Evolutionary conservation across 2,113 vertebrate genomes (phyloP).

Genomic region (Crotalus viridis): DNA sequence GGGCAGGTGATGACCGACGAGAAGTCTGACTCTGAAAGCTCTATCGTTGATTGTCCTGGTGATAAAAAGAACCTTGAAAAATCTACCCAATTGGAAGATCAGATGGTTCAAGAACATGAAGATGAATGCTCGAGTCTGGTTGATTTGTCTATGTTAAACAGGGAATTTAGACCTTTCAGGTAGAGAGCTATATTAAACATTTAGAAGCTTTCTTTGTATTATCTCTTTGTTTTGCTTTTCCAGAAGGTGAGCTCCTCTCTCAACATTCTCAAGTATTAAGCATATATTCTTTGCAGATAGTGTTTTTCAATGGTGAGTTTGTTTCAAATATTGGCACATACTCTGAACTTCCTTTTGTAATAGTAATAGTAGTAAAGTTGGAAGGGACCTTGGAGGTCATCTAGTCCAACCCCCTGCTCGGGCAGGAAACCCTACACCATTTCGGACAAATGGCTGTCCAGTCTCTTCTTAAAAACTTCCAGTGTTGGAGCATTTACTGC

Average conservation of each 20-base stretch:
- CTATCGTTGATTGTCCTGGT: slow-evolving; percentile 27
- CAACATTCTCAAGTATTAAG: not conserved
- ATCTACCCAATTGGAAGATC: slow-evolving; percentile 35
- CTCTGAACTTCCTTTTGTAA: not conserved
- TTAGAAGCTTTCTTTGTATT: not conserved
- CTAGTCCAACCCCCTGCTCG: too few relatives aligned
- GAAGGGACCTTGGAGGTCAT: too few relatives aligned
- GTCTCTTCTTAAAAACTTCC: too few relatives aligned
- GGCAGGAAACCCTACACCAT: too few relatives aligned
- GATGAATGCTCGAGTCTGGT: slow-evolving; percentile 77
- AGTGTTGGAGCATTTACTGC: too few relatives aligned
- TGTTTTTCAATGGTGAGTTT: not conserved
- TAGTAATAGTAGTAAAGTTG: too few relatives aligned
- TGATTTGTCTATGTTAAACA: slow-evolving; percentile 71
- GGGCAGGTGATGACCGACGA: slow-evolving; percentile 53
- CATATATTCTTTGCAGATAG: slow-evolving; percentile 1
- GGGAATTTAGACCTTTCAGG: slow-evolving; percentile 75
- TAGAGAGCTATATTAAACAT: slow-evolving; percentile 43
- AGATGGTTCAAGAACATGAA: slow-evolving; percentile 38
- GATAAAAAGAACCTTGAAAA: slow-evolving; percentile 24
- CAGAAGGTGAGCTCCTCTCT: not conserved
- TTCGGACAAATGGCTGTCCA: too few relatives aligned
- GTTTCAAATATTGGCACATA: not conserved
- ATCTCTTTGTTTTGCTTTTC: not conserved
- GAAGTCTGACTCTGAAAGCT: slow-evolving; percentile 14